These are phyloP conservation scores for Cossypha niveicapilla DNA, from an alignment of 2,797 vertebrate species.

Conservation along the genomic window DNA sequence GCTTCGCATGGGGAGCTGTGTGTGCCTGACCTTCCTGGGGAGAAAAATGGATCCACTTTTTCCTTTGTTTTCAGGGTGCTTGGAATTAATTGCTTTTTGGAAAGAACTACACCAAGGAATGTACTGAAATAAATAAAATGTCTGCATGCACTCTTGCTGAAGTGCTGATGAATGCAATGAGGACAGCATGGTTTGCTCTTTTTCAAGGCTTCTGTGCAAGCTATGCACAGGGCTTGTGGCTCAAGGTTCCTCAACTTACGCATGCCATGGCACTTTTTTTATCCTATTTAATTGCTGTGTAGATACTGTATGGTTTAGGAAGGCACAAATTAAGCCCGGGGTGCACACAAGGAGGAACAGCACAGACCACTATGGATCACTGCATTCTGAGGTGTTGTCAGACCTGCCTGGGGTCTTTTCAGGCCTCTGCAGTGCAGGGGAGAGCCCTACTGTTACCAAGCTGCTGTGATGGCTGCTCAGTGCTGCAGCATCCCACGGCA, in stretches of 20 bases:
- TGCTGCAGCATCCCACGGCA: rapidly evolving
- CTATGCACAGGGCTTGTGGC: not conserved
- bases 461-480: rapidly evolving
- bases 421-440: not conserved
- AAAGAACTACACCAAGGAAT: not conserved
- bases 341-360: not conserved
- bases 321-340: not conserved
- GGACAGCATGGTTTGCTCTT: not conserved
- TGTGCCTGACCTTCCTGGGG: not conserved
- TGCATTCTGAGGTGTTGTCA: not conserved
- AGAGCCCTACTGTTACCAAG: rapidly evolving
- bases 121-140: not conserved
- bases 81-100: not conserved
- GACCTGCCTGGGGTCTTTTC: not conserved
- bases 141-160: not conserved
- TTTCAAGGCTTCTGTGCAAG: not conserved
- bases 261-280: rapidly evolving
- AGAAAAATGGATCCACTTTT: not conserved
- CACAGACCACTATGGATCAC: rapidly evolving
- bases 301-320: not conserved
- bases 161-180: not conserved
- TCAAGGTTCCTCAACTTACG: not conserved
- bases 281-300: not conserved
- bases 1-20: not conserved
- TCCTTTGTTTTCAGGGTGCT: not conserved